These are phyloP conservation scores for Ptychobarbus kaznakovi DNA, from an alignment of 2,797 vertebrate species.

Conservation along the genomic window DNA sequence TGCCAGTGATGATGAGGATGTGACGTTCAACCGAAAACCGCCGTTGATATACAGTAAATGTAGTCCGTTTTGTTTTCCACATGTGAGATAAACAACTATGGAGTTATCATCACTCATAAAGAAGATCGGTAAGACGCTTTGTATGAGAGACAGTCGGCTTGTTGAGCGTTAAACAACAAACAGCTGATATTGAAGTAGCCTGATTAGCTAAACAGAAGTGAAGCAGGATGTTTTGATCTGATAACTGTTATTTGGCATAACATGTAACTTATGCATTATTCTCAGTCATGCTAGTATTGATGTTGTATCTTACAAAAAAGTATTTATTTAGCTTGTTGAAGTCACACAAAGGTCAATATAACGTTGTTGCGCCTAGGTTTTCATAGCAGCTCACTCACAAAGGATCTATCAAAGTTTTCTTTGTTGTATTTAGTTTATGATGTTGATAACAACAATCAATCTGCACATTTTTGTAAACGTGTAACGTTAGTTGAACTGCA, in stretches of 20 bases:
- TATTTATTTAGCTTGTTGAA: neutral
- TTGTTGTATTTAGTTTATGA: neutral
- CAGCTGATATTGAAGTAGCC: slow-evolving; percentile 15
- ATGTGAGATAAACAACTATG: slow-evolving; percentile 65
- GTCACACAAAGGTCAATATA: neutral
- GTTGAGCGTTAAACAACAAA: neutral
- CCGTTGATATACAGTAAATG: neutral
- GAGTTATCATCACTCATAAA: slow-evolving; percentile 79
- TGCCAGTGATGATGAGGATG: slow-evolving; percentile 54
- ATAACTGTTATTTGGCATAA: neutral
- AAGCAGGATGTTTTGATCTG: neutral
- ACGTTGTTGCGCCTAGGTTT: neutral
- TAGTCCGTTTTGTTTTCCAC: neutral
- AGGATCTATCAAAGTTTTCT: neutral
- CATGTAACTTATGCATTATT: neutral
- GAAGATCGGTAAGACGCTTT: slow-evolving; percentile 76
- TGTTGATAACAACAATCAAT: neutral
- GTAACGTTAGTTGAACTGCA: neutral
- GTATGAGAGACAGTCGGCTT: neutral
- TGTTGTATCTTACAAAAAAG: neutral
- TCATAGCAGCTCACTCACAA: neutral
- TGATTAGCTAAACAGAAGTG: slow-evolving; percentile 36
- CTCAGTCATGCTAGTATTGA: neutral
- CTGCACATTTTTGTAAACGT: no score
- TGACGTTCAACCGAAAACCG: slow-evolving; percentile 50